Base-by-base conservation (phyloP, 1,140 invertebrate genomes). In the Phortica variegata region DNA sequence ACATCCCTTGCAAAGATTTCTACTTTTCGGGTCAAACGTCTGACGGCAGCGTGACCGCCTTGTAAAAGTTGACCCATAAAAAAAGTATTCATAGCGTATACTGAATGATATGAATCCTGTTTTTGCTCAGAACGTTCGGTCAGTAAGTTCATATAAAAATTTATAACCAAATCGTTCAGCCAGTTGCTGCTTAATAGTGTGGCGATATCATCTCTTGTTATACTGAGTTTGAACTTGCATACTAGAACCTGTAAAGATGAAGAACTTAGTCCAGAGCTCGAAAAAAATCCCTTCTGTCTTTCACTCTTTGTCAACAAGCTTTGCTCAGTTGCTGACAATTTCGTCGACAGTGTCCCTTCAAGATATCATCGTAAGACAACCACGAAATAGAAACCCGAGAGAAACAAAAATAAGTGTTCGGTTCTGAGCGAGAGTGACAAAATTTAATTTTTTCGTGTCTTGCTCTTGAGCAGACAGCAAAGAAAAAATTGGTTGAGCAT, bases 151-250 rank as follows among this genome's bases (percentile, higher is more conserved):
- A 76, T 76, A 15, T 76, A 76, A 23, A 76, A 76, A 16, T 76
- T 76, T 3, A 76, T 97, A 1, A 98, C 88, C 77, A 96, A 93
- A 78, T 98, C 95, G 70, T 98, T 98, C 0, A 98, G 79, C 95
- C 95, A 98, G 74, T 91, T 91, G 1, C 89, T 77, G 0, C 88
- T 88, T 0, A 41, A 65, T 2, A 98, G 73, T 0, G 95, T 97
- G 44, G 84, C 78, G 7, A 98, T 82, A 75, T 98, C 95, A 12
- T 78, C 77, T 43, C 83, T 60, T 54, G 79, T 75, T 52, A 85
- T 84, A 39, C 79, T 82, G 19, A 85, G 68, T 60, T 82, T 85
- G 54, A 85, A 86, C 58, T 86, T 86, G 15, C 79, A 76, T 3
- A 81, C 68, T 0, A 85, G 54, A 1, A 71, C 57, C 73, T 76